Evolutionary conservation across 92 coral and sea anemone species (phyloP).

Genomic region (Umimayanthus chanpuru): DNA sequence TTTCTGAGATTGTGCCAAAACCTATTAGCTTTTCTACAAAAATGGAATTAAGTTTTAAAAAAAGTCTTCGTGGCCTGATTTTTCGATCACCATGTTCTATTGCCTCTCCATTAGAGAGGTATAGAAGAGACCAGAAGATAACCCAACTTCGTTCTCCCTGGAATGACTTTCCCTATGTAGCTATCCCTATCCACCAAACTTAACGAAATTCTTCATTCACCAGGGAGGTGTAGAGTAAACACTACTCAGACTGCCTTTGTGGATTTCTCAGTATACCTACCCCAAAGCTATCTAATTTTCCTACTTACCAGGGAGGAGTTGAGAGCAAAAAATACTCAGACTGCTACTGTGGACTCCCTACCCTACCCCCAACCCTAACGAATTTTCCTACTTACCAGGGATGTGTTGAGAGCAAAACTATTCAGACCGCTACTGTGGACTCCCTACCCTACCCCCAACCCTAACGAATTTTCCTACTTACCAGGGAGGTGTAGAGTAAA

Average conservation of each 20-base stretch:
- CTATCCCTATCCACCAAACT: background rate
- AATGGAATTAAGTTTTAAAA: background rate
- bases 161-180: no score
- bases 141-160: no score
- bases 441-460: no score
- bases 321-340: constrained; percentile 41
- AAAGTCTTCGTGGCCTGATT: no score
- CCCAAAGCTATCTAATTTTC: background rate
- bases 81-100: no score
- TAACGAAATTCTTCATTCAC: constrained; percentile 21
- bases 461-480: background rate
- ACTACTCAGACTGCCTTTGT: constrained; percentile 39
- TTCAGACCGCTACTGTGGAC: no score
- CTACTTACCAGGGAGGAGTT: constrained; percentile 56
- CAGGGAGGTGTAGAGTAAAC: constrained; percentile 38
- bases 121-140: no score
- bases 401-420: constrained; percentile 39
- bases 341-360: constrained; percentile 9
- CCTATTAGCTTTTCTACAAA: background rate
- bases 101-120: no score
- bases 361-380: background rate
- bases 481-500: constrained; percentile 57
- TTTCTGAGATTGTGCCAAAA: no score
- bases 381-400: constrained; percentile 45
- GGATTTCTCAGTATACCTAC: no score